A percentile compares a stretch with the other conserved stretches of the same genome.
phyloP scores from a whole-genome alignment of 2,113 vertebrate species.

The Antennarius striatus region DNA sequence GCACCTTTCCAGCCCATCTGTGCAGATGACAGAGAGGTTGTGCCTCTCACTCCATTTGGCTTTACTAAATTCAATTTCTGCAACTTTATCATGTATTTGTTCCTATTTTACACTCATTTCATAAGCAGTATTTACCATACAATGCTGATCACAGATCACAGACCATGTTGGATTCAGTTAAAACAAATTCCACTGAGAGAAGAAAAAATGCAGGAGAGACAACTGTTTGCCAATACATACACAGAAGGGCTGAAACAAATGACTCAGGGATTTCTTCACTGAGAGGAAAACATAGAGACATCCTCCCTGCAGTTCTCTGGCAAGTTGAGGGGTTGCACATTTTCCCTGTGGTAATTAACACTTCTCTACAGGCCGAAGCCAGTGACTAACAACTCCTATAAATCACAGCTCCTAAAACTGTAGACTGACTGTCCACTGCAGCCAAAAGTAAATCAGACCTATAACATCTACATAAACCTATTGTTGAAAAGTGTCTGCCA shows the following conservation, averaged over 20 bases:
- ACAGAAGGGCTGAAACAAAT: slow-evolving; percentile 24
- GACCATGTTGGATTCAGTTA: neutral
- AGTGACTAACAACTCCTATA: slow-evolving; percentile 42
- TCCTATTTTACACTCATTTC: neutral
- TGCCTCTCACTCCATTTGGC: neutral
- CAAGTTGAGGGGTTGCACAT: slow-evolving; percentile 15
- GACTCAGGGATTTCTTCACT: slow-evolving; percentile 1
- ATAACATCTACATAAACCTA: no score
- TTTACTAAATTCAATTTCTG: neutral
- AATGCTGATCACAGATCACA: neutral
- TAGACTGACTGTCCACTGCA: slow-evolving; percentile 10
- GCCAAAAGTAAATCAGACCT: neutral
- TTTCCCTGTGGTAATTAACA: slow-evolving; percentile 59
- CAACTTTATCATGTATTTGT: neutral
- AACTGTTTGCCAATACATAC: slow-evolving; percentile 4
- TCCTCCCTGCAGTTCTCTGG: slow-evolving; percentile 29
- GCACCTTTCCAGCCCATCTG: slow-evolving; percentile 11
- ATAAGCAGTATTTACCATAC: no score
- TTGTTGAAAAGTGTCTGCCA: no score
- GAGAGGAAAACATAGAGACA: slow-evolving; percentile 37
- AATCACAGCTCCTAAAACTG: slow-evolving; percentile 52
- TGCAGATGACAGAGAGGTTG: slow-evolving; percentile 22
- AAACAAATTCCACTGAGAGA: slow-evolving; percentile 14
- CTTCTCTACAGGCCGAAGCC: slow-evolving; percentile 30
- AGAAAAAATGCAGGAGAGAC: neutral